Percentiles rank a stretch among this genome's conserved stretches.
These are phyloP conservation scores for Dastarcus helophoroides DNA, from an alignment of 2,888 invertebrate genomes.

Conservation along the genomic window DNA sequence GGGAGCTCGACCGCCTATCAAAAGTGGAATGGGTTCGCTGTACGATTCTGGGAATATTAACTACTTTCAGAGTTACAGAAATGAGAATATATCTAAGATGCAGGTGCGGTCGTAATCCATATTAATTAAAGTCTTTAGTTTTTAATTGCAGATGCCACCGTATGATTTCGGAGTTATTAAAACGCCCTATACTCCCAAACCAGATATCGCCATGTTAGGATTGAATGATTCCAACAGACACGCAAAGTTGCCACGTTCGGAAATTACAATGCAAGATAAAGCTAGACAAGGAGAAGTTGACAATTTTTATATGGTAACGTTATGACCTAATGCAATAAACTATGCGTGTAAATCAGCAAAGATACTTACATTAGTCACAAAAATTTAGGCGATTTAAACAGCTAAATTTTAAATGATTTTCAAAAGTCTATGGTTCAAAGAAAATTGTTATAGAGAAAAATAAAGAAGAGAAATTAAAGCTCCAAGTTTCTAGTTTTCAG, in stretches of 20 bases:
- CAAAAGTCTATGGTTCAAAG: no score
- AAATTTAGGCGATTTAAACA: no score
- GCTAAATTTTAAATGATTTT: no score
- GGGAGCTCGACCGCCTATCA: constrained; percentile 33
- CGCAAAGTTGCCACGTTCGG: constrained; percentile 28
- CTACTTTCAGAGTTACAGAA: constrained; percentile 37
- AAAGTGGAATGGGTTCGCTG: constrained; percentile 24
- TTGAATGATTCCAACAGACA: constrained; percentile 26
- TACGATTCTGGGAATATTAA: constrained; percentile 23
- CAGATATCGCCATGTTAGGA: constrained; percentile 30
- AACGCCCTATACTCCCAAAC: constrained; percentile 32
- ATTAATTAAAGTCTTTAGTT: constrained; percentile 5
- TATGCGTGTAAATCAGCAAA: no score
- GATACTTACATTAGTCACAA: no score
- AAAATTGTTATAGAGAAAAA: no score
- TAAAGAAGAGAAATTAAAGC: no score
- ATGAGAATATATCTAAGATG: constrained; percentile 35
- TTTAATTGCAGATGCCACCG: constrained; percentile 29
- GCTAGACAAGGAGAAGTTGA: constrained; percentile 36
- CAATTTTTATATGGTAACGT: constrained; percentile 39
- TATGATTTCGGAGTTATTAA: constrained; percentile 35
- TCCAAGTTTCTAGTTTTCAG: no score
- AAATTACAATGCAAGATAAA: constrained; percentile 33
- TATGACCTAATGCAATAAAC: no score
- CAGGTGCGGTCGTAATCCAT: constrained; percentile 22